Conservation (phyloP, 1,140 invertebrate species). For the Brachionus calyciflorus region DNA sequence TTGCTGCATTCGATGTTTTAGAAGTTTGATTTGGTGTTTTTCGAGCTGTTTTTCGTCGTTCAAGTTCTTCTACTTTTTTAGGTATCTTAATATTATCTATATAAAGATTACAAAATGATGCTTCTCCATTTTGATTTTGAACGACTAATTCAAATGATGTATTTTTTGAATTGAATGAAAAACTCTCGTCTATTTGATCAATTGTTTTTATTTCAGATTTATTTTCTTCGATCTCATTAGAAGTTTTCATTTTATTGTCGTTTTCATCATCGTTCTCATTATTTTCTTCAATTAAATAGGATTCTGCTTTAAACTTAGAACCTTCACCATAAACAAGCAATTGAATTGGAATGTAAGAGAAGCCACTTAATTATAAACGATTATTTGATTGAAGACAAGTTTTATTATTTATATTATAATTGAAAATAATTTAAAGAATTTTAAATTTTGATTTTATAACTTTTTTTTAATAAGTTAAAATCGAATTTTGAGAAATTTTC, state of each 20-base stretch:
- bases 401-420: no score
- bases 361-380: no score
- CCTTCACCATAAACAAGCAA: background rate
- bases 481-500: no score
- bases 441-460: background rate
- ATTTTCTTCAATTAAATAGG: conserved; percentile 18
- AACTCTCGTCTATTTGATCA: background rate
- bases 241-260: background rate
- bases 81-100: conserved; percentile 9
- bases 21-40: background rate
- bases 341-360: conserved; percentile 25
- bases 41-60: background rate
- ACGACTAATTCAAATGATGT: background rate
- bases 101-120: background rate
- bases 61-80: background rate
- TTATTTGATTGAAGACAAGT: no score
- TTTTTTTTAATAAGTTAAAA: no score
- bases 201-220: background rate
- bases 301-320: conserved; percentile 14
- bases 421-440: background rate
- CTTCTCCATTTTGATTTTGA: conserved; percentile 3
- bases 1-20: background rate
- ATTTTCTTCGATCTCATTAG: background rate
- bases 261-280: background rate
- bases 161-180: background rate